Conservation (phyloP, 2,113 vertebrate genomes). For the Clarias gariepinus region DNA sequence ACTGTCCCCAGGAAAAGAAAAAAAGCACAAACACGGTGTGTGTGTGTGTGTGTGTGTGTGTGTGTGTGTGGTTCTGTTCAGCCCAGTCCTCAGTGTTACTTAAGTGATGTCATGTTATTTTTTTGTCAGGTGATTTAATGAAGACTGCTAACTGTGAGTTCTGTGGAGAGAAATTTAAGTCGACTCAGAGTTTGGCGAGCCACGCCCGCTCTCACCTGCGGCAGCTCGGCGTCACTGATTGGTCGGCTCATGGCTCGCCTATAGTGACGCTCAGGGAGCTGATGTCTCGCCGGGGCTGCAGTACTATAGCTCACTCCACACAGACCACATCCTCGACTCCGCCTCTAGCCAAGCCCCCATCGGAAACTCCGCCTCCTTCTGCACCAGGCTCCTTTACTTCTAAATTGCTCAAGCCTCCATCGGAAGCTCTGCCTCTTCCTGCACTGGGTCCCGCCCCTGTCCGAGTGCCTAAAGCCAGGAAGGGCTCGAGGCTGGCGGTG, state of each 20-base stretch:
- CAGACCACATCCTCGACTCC: slow-evolving; percentile 33
- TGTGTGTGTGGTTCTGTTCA: not conserved
- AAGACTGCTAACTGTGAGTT: slow-evolving; percentile 64
- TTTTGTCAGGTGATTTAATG: slow-evolving; percentile 13
- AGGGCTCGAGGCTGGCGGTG: slow-evolving; percentile 68
- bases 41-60: not conserved
- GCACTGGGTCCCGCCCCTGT: slow-evolving; percentile 1
- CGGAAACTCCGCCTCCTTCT: not conserved
- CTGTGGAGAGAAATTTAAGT: slow-evolving; percentile 77
- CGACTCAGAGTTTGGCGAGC: slow-evolving; percentile 75
- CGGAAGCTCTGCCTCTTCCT: not conserved
- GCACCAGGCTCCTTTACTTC: slow-evolving; percentile 37
- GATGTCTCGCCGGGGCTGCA: slow-evolving; percentile 61
- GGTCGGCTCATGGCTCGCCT: slow-evolving; percentile 73
- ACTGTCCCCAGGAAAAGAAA: not conserved
- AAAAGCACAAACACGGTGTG: not conserved
- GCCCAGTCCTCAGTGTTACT: not conserved
- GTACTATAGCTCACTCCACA: slow-evolving; percentile 37
- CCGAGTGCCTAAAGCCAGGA: slow-evolving; percentile 70
- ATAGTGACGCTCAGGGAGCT: slow-evolving; percentile 72
- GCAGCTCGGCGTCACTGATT: slow-evolving; percentile 74
- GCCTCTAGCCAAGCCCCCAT: slow-evolving; percentile 41
- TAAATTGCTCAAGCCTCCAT: not conserved
- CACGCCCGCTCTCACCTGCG: slow-evolving; percentile 77
- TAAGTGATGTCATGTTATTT: slow-evolving; percentile 49